phyloP scores from a whole-genome alignment of 2,113 vertebrate genomes.

The Climacteris rufus region DNA sequence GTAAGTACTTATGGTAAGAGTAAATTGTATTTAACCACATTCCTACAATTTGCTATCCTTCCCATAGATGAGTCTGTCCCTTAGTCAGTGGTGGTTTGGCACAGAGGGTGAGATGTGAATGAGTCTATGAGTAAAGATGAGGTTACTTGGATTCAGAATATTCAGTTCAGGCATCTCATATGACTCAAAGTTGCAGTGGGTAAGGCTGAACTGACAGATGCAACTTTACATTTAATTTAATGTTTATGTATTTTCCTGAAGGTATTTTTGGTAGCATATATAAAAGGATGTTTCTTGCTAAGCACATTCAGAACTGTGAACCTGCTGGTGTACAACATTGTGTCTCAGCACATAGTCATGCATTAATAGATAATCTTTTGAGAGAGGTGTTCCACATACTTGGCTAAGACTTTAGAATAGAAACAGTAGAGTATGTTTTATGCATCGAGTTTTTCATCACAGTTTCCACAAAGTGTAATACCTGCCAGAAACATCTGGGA shows the following conservation, averaged over 20 bases:
- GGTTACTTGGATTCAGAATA: neutral
- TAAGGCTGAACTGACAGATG: slow-evolving; percentile 48
- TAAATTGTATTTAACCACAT: slow-evolving; percentile 3
- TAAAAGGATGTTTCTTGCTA: slow-evolving; percentile 40
- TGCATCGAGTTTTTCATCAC: neutral
- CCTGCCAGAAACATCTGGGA: neutral
- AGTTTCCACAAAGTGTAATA: neutral
- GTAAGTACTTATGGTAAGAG: neutral
- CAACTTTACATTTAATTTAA: slow-evolving; percentile 53
- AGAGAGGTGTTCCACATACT: neutral
- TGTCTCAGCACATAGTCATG: neutral
- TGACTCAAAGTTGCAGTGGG: neutral
- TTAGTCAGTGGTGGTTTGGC: slow-evolving; percentile 1
- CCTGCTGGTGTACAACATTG: neutral
- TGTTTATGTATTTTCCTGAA: slow-evolving; percentile 48
- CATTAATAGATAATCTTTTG: neutral
- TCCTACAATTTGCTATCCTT: neutral
- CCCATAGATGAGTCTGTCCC: slow-evolving; percentile 10
- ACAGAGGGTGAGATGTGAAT: slow-evolving; percentile 15
- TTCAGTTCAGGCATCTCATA: neutral
- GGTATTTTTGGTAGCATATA: slow-evolving; percentile 51
- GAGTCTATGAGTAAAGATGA: neutral
- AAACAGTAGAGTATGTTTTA: neutral
- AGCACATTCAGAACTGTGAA: slow-evolving; percentile 1
- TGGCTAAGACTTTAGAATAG: neutral